These are phyloP conservation scores for Chorisops tibialis DNA, from an alignment of 2,888 invertebrate genomes.

Conservation along the genomic window DNA sequence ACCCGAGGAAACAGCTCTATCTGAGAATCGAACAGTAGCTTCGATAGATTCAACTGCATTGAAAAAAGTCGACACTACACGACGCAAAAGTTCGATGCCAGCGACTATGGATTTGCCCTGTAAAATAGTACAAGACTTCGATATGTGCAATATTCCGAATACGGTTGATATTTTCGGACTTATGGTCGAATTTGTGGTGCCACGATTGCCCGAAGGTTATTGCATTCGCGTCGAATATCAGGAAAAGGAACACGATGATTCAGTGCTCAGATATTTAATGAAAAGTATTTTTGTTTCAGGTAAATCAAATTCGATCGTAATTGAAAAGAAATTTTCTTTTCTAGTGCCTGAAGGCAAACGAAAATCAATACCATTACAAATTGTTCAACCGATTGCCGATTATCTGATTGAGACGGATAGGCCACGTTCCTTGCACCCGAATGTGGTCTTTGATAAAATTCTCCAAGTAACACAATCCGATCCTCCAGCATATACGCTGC, in stretches of 20 bases:
- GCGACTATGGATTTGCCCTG: constrained; percentile 14
- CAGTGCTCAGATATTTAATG: neutral
- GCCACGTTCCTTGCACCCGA: constrained; percentile 46
- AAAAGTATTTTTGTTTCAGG: neutral
- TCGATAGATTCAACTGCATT: too few species aligned
- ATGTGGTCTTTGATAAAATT: constrained; percentile 42
- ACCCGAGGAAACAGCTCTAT: constrained; percentile 38
- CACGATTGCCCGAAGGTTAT: constrained; percentile 49
- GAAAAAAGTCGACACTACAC: neutral
- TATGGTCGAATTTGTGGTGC: constrained; percentile 48
- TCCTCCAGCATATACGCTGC: constrained; percentile 1
- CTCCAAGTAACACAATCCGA: constrained; percentile 43
- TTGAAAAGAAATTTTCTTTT: too few species aligned
- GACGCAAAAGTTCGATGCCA: neutral
- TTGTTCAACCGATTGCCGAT: constrained; percentile 19
- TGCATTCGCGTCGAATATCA: constrained; percentile 41
- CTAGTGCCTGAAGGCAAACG: neutral
- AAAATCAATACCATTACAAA: constrained; percentile 20
- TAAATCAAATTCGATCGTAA: too few species aligned
- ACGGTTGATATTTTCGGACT: constrained; percentile 47
- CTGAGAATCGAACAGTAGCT: neutral
- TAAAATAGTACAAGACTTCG: constrained; percentile 47
- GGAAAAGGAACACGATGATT: neutral
- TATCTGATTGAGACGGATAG: constrained; percentile 41
- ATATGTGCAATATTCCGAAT: constrained; percentile 46